Evolutionary conservation across 2,113 vertebrate genomes (phyloP).

Genomic region (Amazona guildingii): DNA sequence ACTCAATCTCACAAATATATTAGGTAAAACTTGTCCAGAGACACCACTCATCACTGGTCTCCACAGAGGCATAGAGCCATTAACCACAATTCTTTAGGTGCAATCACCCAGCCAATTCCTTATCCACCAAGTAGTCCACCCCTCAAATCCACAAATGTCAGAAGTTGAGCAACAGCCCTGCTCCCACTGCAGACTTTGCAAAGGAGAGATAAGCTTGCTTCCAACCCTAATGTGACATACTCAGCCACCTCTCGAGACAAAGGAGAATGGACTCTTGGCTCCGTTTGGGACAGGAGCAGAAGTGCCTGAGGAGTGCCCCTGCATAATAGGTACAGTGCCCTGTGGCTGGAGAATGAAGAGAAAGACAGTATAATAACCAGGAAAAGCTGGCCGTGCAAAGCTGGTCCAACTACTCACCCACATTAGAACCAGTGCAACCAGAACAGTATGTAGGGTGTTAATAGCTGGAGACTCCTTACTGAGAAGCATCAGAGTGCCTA

Average conservation of each 20-base stretch:
- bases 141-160: background rate
- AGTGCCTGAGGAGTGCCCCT: background rate
- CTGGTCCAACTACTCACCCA: background rate
- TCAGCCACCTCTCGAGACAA: background rate
- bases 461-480: background rate
- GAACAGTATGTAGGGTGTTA: background rate
- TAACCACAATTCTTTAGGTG: background rate
- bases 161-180: background rate
- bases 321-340: accelerated
- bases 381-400: background rate
- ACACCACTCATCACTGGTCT: background rate
- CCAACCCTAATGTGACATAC: background rate
- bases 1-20: background rate
- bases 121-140: background rate
- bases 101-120: background rate
- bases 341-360: background rate
- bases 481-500: background rate
- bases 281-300: background rate
- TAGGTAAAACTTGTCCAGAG: background rate
- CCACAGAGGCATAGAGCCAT: background rate
- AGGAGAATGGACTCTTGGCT: background rate
- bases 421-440: background rate
- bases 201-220: background rate
- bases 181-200: background rate
- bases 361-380: background rate